Evolutionary conservation across 1,140 invertebrate species (phyloP).

Genomic region (Tetramorium parvispinum): DNA sequence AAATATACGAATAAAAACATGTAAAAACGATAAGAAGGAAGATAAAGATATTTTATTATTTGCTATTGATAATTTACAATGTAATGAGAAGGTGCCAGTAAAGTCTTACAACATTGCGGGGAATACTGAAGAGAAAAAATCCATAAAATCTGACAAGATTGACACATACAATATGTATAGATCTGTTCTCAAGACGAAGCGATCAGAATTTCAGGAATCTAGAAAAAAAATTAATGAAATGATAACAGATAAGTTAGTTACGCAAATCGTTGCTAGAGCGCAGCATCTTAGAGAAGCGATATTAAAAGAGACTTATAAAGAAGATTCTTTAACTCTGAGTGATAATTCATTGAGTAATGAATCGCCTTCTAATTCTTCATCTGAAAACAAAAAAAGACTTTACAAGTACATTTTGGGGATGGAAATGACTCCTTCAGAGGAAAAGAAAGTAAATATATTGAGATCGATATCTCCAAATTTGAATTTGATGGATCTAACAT

Average conservation of each 20-base stretch:
- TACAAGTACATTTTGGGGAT: constrained; percentile 77
- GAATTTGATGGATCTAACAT: constrained; percentile 76
- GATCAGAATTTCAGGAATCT: constrained; percentile 57
- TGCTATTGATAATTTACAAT: constrained; percentile 9
- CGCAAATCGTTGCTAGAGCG: constrained; percentile 78
- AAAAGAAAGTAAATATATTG: constrained; percentile 77
- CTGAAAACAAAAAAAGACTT: constrained; percentile 69
- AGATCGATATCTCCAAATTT: constrained; percentile 75
- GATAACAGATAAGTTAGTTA: constrained; percentile 78
- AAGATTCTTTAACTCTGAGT: constrained; percentile 67
- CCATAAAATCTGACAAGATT: background rate
- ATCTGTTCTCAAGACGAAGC: constrained; percentile 76
- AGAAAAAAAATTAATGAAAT: constrained; percentile 67
- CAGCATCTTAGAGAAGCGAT: constrained; percentile 78
- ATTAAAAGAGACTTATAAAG: constrained; percentile 74
- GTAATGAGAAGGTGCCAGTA: background rate
- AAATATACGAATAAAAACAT: constrained; percentile 55
- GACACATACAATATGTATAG: constrained; percentile 55
- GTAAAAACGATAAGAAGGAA: constrained; percentile 45
- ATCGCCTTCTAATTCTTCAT: constrained; percentile 35
- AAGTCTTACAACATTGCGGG: background rate
- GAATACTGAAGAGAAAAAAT: background rate
- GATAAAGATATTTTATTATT: constrained; percentile 29
- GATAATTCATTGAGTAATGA: constrained; percentile 68
- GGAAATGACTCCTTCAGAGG: constrained; percentile 75